Conservation (phyloP, 1,140 invertebrate species). For the Daktulosphaira vitifoliae region DNA sequence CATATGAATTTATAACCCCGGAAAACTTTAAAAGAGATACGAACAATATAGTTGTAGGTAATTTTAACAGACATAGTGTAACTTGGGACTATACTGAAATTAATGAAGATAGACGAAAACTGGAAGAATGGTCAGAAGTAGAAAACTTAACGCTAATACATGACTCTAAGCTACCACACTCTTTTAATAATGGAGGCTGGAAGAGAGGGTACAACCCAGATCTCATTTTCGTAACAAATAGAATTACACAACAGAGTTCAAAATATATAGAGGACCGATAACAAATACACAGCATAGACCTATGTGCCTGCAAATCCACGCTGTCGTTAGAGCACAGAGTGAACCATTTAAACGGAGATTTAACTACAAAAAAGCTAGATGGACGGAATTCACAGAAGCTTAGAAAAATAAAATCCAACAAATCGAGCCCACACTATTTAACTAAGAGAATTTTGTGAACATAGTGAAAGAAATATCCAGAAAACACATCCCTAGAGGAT, state of each 20-base stretch:
- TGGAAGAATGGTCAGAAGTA: slow-evolving; percentile 17
- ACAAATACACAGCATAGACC: slow-evolving; percentile 22
- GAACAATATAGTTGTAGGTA: slow-evolving; percentile 29
- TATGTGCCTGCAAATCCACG: slow-evolving; percentile 8
- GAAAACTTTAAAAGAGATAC: slow-evolving; percentile 3
- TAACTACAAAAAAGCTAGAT: slow-evolving; percentile 29
- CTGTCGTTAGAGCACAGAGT: neutral
- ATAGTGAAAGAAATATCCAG: neutral
- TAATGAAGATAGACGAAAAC: slow-evolving; percentile 16
- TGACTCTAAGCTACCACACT: slow-evolving; percentile 10
- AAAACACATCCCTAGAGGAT: neutral
- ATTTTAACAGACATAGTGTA: slow-evolving; percentile 17
- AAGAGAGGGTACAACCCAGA: slow-evolving; percentile 28
- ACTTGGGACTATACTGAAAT: slow-evolving; percentile 18
- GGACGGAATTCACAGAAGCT: neutral
- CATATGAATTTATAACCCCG: too few relatives aligned
- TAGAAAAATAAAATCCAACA: too few relatives aligned
- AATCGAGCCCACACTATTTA: too few relatives aligned
- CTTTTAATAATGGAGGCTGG: slow-evolving; percentile 22
- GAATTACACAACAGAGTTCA: neutral
- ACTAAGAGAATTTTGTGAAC: too few relatives aligned
- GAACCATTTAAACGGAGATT: slow-evolving; percentile 15
- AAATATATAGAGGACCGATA: slow-evolving; percentile 17
- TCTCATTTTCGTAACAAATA: slow-evolving; percentile 18
- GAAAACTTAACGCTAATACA: slow-evolving; percentile 15